These are phyloP conservation scores for Hyles euphorbiae DNA, from an alignment of 1,140 invertebrate species.

Conservation along the genomic window DNA sequence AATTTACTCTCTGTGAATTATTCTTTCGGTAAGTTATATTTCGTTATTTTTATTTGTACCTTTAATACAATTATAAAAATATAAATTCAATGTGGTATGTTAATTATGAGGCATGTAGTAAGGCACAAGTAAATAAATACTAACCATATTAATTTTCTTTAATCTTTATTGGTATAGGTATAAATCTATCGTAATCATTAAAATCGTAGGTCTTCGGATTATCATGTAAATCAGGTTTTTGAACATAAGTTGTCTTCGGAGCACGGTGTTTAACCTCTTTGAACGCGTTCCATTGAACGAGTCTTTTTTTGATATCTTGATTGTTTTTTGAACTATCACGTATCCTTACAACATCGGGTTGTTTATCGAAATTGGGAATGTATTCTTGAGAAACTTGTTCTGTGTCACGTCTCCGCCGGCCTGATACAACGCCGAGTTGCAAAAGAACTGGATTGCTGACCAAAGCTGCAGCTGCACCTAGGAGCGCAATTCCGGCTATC, in stretches of 20 bases:
- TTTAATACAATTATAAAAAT: no score
- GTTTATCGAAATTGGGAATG: conserved; percentile 2
- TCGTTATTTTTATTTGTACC: no score
- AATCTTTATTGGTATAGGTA: conserved; percentile 43
- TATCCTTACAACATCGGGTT: background rate
- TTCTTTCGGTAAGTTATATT: no score
- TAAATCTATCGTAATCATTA: conserved; percentile 24
- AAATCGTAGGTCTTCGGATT: background rate
- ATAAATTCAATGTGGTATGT: no score
- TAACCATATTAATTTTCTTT: conserved; percentile 18
- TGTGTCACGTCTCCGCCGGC: conserved; percentile 60
- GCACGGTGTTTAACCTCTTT: conserved; percentile 6
- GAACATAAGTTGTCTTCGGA: background rate
- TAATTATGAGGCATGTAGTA: no score
- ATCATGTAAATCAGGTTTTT: no score
- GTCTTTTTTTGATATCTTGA: conserved; percentile 1
- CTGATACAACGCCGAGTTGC: conserved; percentile 82
- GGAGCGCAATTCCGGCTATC: conserved; percentile 84
- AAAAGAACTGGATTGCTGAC: conserved; percentile 85
- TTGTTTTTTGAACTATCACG: background rate
- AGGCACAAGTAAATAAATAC: no score
- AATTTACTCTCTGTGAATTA: no score
- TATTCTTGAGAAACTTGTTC: conserved; percentile 34
- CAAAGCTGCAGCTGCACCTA: conserved; percentile 86
- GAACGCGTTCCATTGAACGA: conserved; percentile 5